Base-by-base conservation (phyloP, 1,140 invertebrate species). In the Brachionus paranguensis region DNA sequence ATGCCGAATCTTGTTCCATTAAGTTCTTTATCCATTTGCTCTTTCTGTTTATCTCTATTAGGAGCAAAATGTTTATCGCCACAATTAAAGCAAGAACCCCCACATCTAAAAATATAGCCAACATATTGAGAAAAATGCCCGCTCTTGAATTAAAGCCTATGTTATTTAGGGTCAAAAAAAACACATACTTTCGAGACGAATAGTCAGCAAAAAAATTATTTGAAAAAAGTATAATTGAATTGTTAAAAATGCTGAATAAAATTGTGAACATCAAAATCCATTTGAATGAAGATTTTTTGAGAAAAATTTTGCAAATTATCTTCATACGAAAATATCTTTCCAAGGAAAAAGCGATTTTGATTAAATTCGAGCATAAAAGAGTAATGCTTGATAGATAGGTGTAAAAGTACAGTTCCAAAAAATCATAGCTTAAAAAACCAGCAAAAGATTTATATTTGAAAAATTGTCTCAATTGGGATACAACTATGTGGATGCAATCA, bases 221-320 rank as follows among this genome's bases (percentile, higher is more conserved):
- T 11, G 37, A 60, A 47, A 64, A 81, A 33, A 81, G 41, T 20
- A 81, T 43, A 7, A 47, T 41, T 24, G 78, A 81, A 37, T 81
- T 81, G 6, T 12, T 45, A 11, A 81, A 14, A 11, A 64, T 20
- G 8, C 37, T 45, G 27, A 64, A 81, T n/a, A 45, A 7, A 45
- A 81, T 47, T 24, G 37, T 81, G 11, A 11, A 24, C 10, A 68
- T 20, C 8, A 81, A 11, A 64, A 81, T 81, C 53, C 64, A 81
- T 68, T 81, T 81, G 14, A 81, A 81, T n/a, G 50, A 43, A 10
- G 78, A 60, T 29, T 81, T 81, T 60, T 41, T 81, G 7, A 68
- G 10, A 43, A 43, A 81, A 64, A 60, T 8, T 12, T 68, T 81
- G 7, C 37, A 68, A 20, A 45, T 81, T 14, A 20, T 20, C 20